A percentile compares a stretch with the other conserved stretches of the same genome.
Conservation (phyloP, 2,797 vertebrate species). For the Paedocypris micromegethes region DNA sequence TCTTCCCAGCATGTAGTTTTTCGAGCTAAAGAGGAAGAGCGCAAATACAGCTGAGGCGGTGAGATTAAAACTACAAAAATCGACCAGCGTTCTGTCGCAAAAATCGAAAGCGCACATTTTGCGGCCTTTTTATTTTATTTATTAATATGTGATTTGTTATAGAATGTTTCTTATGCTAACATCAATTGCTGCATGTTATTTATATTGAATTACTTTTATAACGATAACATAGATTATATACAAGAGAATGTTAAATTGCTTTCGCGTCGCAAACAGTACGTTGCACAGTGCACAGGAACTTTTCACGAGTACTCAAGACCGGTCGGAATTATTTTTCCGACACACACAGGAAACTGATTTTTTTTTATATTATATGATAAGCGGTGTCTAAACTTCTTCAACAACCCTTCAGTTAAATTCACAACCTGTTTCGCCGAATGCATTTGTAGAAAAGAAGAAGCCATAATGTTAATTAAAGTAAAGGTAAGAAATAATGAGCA, state of each 20-base stretch:
- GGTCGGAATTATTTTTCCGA: conserved; percentile 32
- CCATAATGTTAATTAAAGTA: conserved; percentile 75
- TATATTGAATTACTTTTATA: background rate
- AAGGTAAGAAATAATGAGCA: conserved; percentile 62
- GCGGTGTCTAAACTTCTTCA: background rate
- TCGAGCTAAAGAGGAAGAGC: background rate
- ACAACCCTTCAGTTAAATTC: background rate
- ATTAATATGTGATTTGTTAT: background rate
- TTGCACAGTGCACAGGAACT: conserved; percentile 50
- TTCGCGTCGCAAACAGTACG: no score
- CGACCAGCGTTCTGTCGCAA: background rate
- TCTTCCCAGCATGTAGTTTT: conserved; percentile 16
- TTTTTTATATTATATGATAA: conserved; percentile 12
- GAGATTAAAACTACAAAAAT: conserved; percentile 2
- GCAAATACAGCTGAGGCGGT: background rate
- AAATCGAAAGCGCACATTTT: background rate
- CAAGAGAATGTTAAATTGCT: no score
- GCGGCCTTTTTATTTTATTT: background rate
- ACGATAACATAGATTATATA: no score
- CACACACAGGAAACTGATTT: conserved; percentile 56
- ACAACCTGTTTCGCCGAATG: background rate
- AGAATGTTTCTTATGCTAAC: background rate
- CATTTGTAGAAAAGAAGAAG: conserved; percentile 21
- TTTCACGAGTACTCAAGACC: background rate
- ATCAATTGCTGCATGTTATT: background rate